These are phyloP conservation scores for Mus minutoides DNA, from an alignment of 2,797 vertebrate species.

Conservation along the genomic window DNA sequence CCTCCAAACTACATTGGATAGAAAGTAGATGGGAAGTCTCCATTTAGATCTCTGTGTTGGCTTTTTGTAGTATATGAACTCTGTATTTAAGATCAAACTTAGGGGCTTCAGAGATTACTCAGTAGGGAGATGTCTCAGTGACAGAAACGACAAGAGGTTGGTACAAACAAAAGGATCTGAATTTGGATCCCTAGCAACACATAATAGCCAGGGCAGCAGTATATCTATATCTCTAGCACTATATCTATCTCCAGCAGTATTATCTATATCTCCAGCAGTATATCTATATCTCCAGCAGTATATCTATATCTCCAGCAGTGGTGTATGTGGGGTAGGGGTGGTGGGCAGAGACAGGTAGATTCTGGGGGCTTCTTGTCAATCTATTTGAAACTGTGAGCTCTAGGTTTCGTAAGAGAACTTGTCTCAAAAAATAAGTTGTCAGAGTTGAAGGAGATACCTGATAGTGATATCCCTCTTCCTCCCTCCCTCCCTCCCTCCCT, in stretches of 20 bases:
- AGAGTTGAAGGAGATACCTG: not conserved
- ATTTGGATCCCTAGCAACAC: not conserved
- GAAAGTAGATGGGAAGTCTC: not conserved
- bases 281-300: not conserved
- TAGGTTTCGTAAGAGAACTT: not conserved
- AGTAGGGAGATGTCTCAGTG: not conserved
- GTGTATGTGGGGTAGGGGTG: too few species aligned
- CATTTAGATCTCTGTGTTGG: not conserved
- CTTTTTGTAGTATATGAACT: not conserved
- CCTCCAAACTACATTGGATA: not conserved
- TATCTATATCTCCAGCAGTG: not conserved
- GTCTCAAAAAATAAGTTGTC: not conserved
- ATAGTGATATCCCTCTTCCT: not conserved
- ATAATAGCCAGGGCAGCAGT: not conserved
- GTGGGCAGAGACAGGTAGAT: not conserved
- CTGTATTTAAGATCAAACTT: not conserved
- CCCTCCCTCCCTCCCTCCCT: not conserved
- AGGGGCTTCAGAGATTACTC: not conserved
- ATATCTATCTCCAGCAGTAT: too few species aligned
- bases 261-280: not conserved
- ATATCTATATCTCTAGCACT: not conserved
- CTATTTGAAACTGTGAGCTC: not conserved
- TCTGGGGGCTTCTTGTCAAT: not conserved
- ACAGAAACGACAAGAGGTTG: not conserved
- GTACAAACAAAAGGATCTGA: not conserved